Base-by-base conservation (phyloP, 1,140 invertebrate species). In the Onthophagus taurus region DNA sequence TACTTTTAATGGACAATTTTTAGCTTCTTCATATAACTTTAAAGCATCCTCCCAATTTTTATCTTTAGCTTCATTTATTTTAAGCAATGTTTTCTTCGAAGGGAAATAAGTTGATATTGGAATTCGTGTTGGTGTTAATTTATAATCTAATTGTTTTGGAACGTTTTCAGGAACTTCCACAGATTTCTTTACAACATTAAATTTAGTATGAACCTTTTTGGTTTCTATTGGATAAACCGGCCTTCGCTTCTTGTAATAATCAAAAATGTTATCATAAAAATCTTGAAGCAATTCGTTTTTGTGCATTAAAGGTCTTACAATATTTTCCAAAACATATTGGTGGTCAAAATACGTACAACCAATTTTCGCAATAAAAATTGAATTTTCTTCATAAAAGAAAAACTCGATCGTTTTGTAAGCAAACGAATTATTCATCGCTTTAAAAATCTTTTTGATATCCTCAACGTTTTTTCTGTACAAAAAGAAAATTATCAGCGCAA, bases 1-100 rank as follows among this genome's bases (percentile, higher is more conserved):
- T 37, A 50, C 54, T 50, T 47, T 45, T 44, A 48, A 53, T 12
- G 35, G 5, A 42, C 49, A 31, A 38, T 39, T 41, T 46, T 41
- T 47, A 11, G 70, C 67, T 38, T 61, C 48, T 16, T 64, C 56
- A 2, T 72, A 42, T 30, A 73, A 50, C 34, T 64, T 45, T 37
- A 58, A 35, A 1, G 71, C 72, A 51, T 61, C 67, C 49, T 58
- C 48, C 51, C 63, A 65, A 55, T 74, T 72, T 55, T 58, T 61
- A 38, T 64, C 57, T 45, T 66, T 55, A 9, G n/a, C n/a, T n/a
- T n/a, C n/a, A n/a, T n/a, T n/a, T n/a, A 53, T 52, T 44, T 54
- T 46, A 42, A 61, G 60, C 18, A 67, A 45, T 13, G 50, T 60
- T 64, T 55, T 62, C n/a, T n/a, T n/a, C n/a, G n/a, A n/a, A n/a